Evolutionary conservation across 2,113 vertebrate species (phyloP).

Genomic region (Ammospiza nelsoni): DNA sequence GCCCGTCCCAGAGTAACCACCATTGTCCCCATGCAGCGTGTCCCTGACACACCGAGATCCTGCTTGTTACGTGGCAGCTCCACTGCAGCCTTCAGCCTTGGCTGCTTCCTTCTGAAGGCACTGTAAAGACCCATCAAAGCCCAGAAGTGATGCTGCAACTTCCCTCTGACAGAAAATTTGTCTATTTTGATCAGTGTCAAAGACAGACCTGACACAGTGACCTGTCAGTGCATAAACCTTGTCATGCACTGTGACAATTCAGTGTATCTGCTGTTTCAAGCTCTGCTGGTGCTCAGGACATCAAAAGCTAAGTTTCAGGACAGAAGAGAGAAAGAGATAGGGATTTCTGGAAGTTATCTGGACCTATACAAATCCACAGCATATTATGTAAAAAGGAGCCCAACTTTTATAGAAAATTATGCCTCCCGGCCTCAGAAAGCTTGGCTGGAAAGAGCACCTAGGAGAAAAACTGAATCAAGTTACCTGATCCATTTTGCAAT

Average conservation of each 20-base stretch:
- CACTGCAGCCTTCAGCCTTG: background rate
- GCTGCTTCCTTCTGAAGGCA: background rate
- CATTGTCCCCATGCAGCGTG: fast-evolving
- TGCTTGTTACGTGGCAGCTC: fast-evolving
- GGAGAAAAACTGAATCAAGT: background rate
- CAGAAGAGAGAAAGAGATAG: background rate
- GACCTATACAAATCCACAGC: background rate
- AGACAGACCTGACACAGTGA: background rate
- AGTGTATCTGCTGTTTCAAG: fast-evolving
- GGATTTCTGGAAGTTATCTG: background rate
- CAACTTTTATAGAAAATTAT: background rate
- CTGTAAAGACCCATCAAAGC: background rate
- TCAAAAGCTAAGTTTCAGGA: background rate
- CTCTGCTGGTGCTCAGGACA: background rate
- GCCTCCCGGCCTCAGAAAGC: background rate
- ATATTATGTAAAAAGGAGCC: background rate
- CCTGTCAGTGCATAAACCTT: background rate
- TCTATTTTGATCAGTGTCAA: background rate
- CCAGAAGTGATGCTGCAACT: background rate
- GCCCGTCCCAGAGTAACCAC: background rate
- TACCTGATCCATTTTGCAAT: background rate
- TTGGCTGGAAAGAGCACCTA: background rate
- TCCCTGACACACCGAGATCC: fast-evolving
- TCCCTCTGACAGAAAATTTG: background rate
- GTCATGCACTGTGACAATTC: fast-evolving